Conservation (phyloP, 2,888 invertebrate species). For the Eucera pruinosa region DNA sequence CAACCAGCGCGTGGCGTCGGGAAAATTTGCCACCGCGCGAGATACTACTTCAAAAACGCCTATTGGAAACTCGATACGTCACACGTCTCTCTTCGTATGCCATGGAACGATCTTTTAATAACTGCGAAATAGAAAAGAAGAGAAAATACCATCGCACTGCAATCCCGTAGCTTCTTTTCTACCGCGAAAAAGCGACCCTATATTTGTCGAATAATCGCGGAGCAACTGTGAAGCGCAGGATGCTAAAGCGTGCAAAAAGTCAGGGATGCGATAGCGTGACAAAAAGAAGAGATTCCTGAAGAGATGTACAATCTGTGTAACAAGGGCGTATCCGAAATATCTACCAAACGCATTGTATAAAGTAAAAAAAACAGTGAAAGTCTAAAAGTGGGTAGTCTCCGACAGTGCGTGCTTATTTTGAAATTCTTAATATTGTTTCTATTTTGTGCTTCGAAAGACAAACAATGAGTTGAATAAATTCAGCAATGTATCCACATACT, state of each 20-base stretch:
- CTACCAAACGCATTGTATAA: too few species aligned
- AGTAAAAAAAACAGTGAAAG: too few species aligned
- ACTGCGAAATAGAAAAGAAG: background rate
- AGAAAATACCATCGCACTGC: background rate
- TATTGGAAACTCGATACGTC: background rate
- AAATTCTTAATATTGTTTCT: too few species aligned
- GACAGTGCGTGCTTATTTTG: too few species aligned
- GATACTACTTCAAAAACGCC: slow-evolving; percentile 1
- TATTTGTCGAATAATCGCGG: slow-evolving; percentile 17
- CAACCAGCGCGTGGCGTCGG: too few species aligned
- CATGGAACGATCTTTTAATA: background rate
- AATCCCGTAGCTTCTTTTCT: background rate
- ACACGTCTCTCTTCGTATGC: background rate
- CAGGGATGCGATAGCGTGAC: slow-evolving; percentile 8
- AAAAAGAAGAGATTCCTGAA: background rate
- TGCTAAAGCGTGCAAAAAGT: slow-evolving; percentile 42
- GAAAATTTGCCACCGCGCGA: background rate
- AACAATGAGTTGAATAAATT: too few species aligned
- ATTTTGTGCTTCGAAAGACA: too few species aligned
- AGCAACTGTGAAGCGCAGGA: slow-evolving; percentile 17
- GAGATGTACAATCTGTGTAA: too few species aligned
- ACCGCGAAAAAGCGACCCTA: background rate
- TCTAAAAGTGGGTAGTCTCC: too few species aligned
- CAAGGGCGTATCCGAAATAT: too few species aligned
- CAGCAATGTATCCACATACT: too few species aligned